Evolutionary conservation across 2,797 vertebrate species (phyloP).

Genomic region (Sebastolobus altivelis): DNA sequence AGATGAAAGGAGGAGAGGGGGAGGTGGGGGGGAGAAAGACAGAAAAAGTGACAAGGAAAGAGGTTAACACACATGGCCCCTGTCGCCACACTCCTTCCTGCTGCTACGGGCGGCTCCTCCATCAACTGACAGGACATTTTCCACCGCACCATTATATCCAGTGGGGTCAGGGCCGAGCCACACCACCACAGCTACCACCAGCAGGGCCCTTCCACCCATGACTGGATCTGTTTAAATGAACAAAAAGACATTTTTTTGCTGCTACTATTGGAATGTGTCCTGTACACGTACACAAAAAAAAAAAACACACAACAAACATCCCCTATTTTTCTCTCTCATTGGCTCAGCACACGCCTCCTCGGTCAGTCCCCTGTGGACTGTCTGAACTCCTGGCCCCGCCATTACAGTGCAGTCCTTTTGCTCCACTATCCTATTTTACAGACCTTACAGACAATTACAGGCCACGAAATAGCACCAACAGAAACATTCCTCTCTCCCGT

Average conservation of each 20-base stretch:
- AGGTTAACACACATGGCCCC: conserved; percentile 82
- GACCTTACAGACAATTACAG: conserved; percentile 73
- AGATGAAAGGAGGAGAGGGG: conserved; percentile 42
- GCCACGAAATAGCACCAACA: conserved; percentile 66
- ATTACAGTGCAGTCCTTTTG: conserved; percentile 54
- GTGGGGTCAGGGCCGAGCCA: conserved; percentile 71
- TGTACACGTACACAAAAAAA: conserved; percentile 28
- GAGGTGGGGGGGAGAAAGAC: conserved; percentile 19
- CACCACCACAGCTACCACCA: conserved; percentile 65
- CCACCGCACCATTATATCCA: conserved; percentile 78
- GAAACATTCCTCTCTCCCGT: conserved; percentile 48
- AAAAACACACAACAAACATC: conserved; percentile 39
- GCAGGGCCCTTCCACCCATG: conserved; percentile 68
- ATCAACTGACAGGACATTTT: conserved; percentile 84
- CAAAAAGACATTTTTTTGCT: conserved; percentile 56
- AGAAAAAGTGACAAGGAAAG: conserved; percentile 79
- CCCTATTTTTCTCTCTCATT: conserved; percentile 51
- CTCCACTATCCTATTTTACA: conserved; percentile 69
- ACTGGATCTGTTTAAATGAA: conserved; percentile 68
- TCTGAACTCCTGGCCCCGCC: conserved; percentile 56
- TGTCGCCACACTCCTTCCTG: conserved; percentile 78
- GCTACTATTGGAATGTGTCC: conserved; percentile 41
- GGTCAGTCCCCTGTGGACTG: conserved; percentile 51
- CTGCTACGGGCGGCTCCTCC: conserved; percentile 81
- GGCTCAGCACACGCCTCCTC: conserved; percentile 52